A percentile compares a stretch with the other conserved stretches of the same genome.
Evolutionary conservation across 2,888 invertebrate genomes (phyloP).

Genomic region (Drosophila kanekoi): DNA sequence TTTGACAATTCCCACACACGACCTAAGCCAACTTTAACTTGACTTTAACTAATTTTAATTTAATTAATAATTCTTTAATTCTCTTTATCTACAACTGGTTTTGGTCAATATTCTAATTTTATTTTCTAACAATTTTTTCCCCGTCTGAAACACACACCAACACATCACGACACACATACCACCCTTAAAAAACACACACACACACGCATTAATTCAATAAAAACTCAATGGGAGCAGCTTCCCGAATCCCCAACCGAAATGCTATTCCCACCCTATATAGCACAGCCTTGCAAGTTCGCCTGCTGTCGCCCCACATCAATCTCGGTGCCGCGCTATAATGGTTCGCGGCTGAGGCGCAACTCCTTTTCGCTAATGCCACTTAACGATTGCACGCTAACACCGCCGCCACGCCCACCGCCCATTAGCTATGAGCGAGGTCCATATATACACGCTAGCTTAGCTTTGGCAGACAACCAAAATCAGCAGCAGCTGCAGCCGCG

Average conservation of each 20-base stretch:
- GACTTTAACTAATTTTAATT: slow-evolving; percentile 45
- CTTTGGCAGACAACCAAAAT: slow-evolving; percentile 11
- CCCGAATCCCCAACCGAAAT: slow-evolving; percentile 85
- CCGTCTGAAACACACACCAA: slow-evolving; percentile 39
- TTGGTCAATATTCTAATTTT: slow-evolving; percentile 79
- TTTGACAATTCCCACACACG: not conserved
- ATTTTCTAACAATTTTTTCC: slow-evolving; percentile 72
- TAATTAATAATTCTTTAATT: slow-evolving; percentile 45
- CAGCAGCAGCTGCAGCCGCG: slow-evolving; percentile 42
- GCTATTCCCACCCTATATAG: slow-evolving; percentile 85
- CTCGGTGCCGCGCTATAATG: slow-evolving; percentile 82
- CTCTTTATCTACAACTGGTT: slow-evolving; percentile 64
- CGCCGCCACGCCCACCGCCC: slow-evolving; percentile 82
- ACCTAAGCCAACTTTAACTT: slow-evolving; percentile 8
- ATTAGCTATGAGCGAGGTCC: slow-evolving; percentile 58
- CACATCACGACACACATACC: slow-evolving; percentile 30
- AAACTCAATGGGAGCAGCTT: slow-evolving; percentile 70
- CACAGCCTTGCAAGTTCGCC: slow-evolving; percentile 84
- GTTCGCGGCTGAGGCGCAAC: slow-evolving; percentile 56
- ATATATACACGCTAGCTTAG: slow-evolving; percentile 35
- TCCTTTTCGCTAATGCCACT: slow-evolving; percentile 69
- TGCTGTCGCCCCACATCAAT: slow-evolving; percentile 84
- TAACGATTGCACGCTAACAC: slow-evolving; percentile 70
- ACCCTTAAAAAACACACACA: slow-evolving; percentile 26
- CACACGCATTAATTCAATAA: slow-evolving; percentile 27